Percentiles rank a stretch among this genome's conserved stretches.
phyloP scores from a whole-genome alignment of 1,140 invertebrate species.

The Papilio aristodemus region DNA sequence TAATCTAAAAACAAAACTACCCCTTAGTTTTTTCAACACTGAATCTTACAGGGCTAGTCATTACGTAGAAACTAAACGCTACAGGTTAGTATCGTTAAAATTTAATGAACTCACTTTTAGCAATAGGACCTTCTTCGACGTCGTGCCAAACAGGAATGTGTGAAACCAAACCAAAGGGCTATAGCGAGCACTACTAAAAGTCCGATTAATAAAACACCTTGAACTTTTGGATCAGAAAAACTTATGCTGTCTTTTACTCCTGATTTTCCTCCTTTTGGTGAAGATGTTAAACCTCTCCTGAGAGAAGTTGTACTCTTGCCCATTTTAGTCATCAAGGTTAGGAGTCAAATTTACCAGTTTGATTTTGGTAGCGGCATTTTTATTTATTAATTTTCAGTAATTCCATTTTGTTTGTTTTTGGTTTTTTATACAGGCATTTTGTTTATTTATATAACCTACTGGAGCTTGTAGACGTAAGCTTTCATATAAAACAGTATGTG shows the following conservation, averaged over 20 bases:
- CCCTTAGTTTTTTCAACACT: too few relatives aligned
- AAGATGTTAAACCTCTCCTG: constrained; percentile 41
- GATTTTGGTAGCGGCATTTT: constrained; percentile 9
- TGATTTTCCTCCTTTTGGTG: constrained; percentile 28
- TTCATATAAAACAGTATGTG: neutral
- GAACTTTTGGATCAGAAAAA: constrained; percentile 56
- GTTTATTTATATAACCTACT: constrained; percentile 11
- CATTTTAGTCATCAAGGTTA: constrained; percentile 46
- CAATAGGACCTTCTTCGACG: constrained; percentile 47
- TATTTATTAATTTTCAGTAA: neutral
- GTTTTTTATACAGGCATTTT: constrained; percentile 9
- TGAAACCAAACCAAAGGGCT: constrained; percentile 60
- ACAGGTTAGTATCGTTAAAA: too few relatives aligned
- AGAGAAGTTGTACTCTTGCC: constrained; percentile 45
- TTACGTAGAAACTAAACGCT: too few relatives aligned
- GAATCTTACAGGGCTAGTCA: too few relatives aligned
- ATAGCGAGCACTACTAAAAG: constrained; percentile 50
- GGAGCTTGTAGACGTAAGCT: neutral
- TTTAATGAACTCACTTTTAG: constrained; percentile 32
- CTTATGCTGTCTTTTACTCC: constrained; percentile 37
- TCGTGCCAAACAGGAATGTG: constrained; percentile 47
- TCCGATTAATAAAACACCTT: constrained; percentile 51
- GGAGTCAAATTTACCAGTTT: constrained; percentile 41
- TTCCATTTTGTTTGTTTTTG: neutral
- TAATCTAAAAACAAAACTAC: too few relatives aligned